Evolutionary conservation across 2,888 invertebrate species (phyloP).

Genomic region (Panorpa germanica): DNA sequence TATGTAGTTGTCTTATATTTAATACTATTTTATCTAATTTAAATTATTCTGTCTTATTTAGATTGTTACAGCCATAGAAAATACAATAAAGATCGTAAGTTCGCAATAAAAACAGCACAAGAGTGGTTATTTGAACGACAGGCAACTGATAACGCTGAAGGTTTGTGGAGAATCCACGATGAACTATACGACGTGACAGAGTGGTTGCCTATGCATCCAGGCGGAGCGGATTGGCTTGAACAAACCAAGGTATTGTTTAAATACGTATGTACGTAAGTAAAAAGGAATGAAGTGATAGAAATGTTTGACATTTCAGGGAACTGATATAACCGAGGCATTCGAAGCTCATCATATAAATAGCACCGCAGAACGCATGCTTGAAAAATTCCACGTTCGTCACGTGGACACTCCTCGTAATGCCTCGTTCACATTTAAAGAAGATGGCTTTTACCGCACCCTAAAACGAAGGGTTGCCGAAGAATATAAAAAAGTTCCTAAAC

Average conservation of each 20-base stretch:
- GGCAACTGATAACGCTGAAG: conserved; percentile 57
- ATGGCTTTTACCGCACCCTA: conserved; percentile 56
- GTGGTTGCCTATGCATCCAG: conserved; percentile 69
- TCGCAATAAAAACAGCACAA: too few species aligned
- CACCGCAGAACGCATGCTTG: conserved; percentile 34
- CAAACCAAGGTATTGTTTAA: conserved; percentile 35
- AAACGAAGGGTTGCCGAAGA: conserved; percentile 36
- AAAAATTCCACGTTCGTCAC: conserved; percentile 43
- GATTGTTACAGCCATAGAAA: too few species aligned
- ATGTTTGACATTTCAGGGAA: conserved; percentile 33
- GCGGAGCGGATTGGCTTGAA: conserved; percentile 58
- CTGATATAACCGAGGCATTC: conserved; percentile 65
- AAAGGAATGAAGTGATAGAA: too few species aligned
- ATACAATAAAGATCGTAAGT: too few species aligned
- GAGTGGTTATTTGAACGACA: too few species aligned
- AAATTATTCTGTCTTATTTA: too few species aligned
- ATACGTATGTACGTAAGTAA: conserved; percentile 1
- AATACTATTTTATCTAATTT: too few species aligned
- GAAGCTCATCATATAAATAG: conserved; percentile 49
- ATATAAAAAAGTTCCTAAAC: too few species aligned
- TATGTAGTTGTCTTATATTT: too few species aligned
- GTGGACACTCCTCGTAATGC: conserved; percentile 43
- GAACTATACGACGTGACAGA: conserved; percentile 66
- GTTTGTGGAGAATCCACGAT: conserved; percentile 60
- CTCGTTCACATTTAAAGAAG: conserved; percentile 50